These are phyloP conservation scores for Andrena chrysosceles DNA, from an alignment of 2,888 invertebrate genomes.

Conservation along the genomic window DNA sequence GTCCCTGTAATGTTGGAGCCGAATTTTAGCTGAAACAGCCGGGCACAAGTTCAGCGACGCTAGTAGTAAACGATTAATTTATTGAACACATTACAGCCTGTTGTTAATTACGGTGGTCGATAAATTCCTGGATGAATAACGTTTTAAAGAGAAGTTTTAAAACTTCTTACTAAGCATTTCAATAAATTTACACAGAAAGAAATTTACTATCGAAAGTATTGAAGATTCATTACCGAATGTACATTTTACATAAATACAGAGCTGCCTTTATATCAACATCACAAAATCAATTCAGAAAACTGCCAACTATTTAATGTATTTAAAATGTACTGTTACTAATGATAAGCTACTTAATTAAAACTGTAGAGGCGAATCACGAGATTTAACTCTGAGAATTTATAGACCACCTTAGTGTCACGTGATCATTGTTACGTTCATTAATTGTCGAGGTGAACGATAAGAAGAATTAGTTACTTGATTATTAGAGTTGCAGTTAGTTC, in stretches of 20 bases:
- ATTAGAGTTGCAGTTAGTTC: slow-evolving; percentile 40
- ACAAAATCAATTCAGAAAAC: neutral
- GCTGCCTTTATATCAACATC: neutral
- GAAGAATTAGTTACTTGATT: slow-evolving; percentile 38
- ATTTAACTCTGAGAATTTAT: slow-evolving; percentile 2
- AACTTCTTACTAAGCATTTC: neutral
- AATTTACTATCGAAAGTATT: no score
- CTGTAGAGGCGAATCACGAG: no score
- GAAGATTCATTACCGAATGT: no score
- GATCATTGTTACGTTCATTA: slow-evolving; percentile 26
- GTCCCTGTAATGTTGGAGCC: slow-evolving; percentile 26
- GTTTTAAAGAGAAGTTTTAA: neutral
- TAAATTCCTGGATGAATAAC: slow-evolving; percentile 1
- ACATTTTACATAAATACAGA: no score
- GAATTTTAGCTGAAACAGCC: slow-evolving; percentile 25
- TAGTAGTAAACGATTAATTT: slow-evolving; percentile 41
- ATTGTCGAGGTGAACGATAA: neutral
- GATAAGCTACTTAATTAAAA: no score
- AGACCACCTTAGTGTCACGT: neutral
- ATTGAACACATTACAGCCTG: slow-evolving; percentile 31
- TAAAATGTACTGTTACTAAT: neutral
- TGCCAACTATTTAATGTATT: neutral
- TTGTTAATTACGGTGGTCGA: slow-evolving; percentile 31
- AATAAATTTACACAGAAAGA: neutral
- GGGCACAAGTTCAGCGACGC: slow-evolving; percentile 17